Evolutionary conservation across 1,140 invertebrate species (phyloP), one percentile per base, ranked within the genome.

Genomic region (Ips nitidus): DNA sequence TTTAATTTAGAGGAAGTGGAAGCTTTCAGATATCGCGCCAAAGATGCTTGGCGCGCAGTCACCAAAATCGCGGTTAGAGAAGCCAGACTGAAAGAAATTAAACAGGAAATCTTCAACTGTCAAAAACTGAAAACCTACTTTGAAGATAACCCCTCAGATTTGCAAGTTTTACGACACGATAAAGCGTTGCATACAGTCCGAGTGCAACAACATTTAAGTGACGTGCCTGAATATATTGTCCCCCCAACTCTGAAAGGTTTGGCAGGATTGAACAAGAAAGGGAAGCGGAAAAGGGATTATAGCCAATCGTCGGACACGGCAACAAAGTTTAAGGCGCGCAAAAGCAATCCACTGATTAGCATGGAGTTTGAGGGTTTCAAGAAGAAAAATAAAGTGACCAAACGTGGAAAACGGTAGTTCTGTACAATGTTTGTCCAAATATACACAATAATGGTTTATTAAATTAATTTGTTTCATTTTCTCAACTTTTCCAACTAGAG

Each of bases 1-100:
- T 98, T 99, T 79, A 93, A 92, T 78, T 86, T 99, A 80, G 91
- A 97, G 71, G 95, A 99, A 83, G 89, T 99, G 42, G 96, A 99
- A 80, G 92, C 94, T 0, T 99, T 99, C 79, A 86, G 92, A 68
- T 98, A 99, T 83, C 84, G 98, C 78, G 91, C 95, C 0, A 87
- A 89, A 75, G 98, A 99, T 86, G 97, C 95, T 2, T 93, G 96
- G 91, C 89, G 91, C 75, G 93, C 95, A 1, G 93, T 97, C 1
- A 99, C 97, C 0, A 88, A 90, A 76, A 91, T 95, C 69, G 95
- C 95, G 0, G 90, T 99, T 0, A 84, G 93, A 61, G 95, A 99
- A 81, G 95, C 95, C 0, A 84, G 98, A 62, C 83, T 99, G 4
- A 95, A 95, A 77, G 98, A 99, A 87, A 98, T 99, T 56, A 95